phyloP scores from a whole-genome alignment of 2,113 vertebrate species.

The Anarhynchus alexandrinus region DNA sequence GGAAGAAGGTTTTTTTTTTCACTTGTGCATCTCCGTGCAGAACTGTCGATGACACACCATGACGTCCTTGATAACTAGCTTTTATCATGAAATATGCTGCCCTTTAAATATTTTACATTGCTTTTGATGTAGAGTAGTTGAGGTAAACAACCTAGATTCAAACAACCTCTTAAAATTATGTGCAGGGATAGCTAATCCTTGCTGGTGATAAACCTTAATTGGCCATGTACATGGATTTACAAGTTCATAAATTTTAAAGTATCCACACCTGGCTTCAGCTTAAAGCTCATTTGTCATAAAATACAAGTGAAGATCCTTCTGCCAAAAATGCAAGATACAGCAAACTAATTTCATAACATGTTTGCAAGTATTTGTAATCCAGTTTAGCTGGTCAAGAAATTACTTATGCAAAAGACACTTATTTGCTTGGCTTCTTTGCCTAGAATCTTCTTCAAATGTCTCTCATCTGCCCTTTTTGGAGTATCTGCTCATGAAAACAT shows the following conservation, averaged over 20 bases:
- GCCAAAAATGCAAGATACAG: background rate
- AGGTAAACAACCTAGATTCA: slow-evolving; percentile 46
- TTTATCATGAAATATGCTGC: slow-evolving; percentile 33
- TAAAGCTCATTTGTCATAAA: slow-evolving; percentile 48
- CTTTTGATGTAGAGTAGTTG: slow-evolving; percentile 6
- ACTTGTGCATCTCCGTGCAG: background rate
- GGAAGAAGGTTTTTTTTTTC: background rate
- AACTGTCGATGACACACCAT: background rate
- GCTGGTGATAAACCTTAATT: slow-evolving; percentile 47
- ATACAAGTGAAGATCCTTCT: slow-evolving; percentile 19
- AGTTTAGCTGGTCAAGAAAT: background rate
- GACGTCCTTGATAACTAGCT: background rate
- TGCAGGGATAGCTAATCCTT: slow-evolving; percentile 10
- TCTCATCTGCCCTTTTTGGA: slow-evolving; percentile 11
- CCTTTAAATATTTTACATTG: slow-evolving; percentile 43
- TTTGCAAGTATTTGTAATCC: slow-evolving; percentile 39
- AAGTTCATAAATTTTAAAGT: slow-evolving; percentile 64
- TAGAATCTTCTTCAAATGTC: background rate
- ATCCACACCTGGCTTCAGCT: slow-evolving; percentile 32
- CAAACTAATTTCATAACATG: background rate
- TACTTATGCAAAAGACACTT: background rate
- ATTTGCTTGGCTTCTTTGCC: background rate
- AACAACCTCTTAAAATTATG: slow-evolving; percentile 11
- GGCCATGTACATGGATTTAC: slow-evolving; percentile 24
- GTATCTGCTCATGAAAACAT: slow-evolving; percentile 15